A percentile compares a stretch with the other conserved stretches of the same genome.
phyloP scores from a whole-genome alignment of 2,888 invertebrate species.

The Hemithea aestivaria region DNA sequence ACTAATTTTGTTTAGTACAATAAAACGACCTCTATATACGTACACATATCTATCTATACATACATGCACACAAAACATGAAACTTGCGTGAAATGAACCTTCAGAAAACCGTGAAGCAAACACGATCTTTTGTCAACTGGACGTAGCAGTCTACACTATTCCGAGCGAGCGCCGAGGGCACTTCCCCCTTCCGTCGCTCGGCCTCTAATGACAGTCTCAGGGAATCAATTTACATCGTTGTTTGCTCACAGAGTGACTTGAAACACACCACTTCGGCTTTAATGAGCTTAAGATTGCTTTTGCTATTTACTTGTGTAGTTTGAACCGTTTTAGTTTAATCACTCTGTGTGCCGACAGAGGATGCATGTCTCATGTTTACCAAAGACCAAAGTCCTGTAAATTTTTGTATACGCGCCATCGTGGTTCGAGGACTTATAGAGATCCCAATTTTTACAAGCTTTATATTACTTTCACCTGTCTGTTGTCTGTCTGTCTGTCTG shows the following conservation, averaged over 20 bases:
- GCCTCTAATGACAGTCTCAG: constrained; percentile 13
- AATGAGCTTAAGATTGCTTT: constrained; percentile 18
- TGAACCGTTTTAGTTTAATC: constrained; percentile 9
- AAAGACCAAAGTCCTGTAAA: too few relatives aligned
- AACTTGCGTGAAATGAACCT: too few relatives aligned
- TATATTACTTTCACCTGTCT: too few relatives aligned
- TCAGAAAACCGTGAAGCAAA: constrained; percentile 1
- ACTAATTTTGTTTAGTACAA: too few relatives aligned
- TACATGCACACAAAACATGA: too few relatives aligned
- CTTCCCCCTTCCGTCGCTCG: constrained; percentile 1
- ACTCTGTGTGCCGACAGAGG: background rate
- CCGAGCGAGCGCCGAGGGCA: constrained; percentile 10
- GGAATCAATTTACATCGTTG: constrained; percentile 20
- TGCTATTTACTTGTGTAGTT: constrained; percentile 16
- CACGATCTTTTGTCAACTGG: constrained; percentile 12
- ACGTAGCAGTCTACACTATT: constrained; percentile 10
- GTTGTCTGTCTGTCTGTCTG: too few relatives aligned
- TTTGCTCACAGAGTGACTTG: constrained; percentile 11
- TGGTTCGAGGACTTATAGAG: too few relatives aligned
- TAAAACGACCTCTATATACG: too few relatives aligned
- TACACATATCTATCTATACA: too few relatives aligned
- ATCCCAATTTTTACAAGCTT: too few relatives aligned
- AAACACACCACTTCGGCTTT: constrained; percentile 12
- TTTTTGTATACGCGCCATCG: too few relatives aligned
- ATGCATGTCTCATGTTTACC: too few relatives aligned